Conservation (phyloP, 2,797 vertebrate genomes). For the Aldrovandia affinis region DNA sequence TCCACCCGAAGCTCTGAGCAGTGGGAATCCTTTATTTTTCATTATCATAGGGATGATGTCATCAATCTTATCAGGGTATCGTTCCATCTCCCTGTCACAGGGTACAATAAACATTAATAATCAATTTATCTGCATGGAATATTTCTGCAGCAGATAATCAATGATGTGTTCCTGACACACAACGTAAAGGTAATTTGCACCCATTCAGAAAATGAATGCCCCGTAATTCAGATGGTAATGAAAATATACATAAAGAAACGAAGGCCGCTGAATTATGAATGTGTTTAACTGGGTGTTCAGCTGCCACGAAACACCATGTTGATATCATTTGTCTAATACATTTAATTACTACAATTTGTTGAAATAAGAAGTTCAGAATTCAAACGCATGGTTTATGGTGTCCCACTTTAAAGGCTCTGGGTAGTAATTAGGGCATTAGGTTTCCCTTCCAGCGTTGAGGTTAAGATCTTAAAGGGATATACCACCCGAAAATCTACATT, state of each 20-base stretch:
- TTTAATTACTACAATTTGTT: slow-evolving; percentile 4
- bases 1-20: neutral
- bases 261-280: neutral
- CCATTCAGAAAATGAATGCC: neutral
- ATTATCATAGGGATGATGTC: neutral
- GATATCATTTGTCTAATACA: neutral
- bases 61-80: neutral
- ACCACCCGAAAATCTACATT: too few species aligned
- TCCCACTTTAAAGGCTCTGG: neutral
- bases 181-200: neutral
- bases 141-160: neutral
- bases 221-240: neutral
- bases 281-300: neutral
- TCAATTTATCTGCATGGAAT: neutral
- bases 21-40: neutral
- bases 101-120: neutral
- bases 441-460: neutral
- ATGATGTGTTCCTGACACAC: neutral
- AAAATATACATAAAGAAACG: neutral
- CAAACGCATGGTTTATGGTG: neutral
- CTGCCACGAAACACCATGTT: neutral
- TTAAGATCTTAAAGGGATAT: neutral
- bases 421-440: neutral
- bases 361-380: slow-evolving; percentile 10
- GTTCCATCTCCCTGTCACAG: neutral